phyloP scores from a whole-genome alignment of 2,113 vertebrate species.

The Hypanus sabinus region DNA sequence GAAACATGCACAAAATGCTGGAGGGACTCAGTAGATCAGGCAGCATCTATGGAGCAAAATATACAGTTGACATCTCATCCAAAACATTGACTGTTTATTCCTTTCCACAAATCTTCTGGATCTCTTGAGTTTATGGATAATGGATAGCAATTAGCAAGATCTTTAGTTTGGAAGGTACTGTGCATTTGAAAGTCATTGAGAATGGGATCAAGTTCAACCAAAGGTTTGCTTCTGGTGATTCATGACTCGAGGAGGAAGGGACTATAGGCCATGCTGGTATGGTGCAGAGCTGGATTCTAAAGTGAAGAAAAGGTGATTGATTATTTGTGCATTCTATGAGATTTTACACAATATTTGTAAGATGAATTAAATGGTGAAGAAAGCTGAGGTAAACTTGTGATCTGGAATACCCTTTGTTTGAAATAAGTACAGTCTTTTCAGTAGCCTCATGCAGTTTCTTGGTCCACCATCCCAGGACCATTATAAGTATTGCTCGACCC shows the following conservation, averaged over 20 bases:
- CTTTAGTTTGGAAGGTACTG: neutral
- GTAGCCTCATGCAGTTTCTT: too few relatives aligned
- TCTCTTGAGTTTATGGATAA: neutral
- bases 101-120: too few relatives aligned
- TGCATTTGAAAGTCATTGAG: neutral
- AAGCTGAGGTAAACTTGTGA: neutral
- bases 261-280: neutral
- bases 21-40: too few relatives aligned
- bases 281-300: neutral
- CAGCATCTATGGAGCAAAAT: too few relatives aligned
- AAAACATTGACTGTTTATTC: too few relatives aligned
- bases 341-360: neutral
- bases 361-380: neutral
- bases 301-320: neutral
- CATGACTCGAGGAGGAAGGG: neutral
- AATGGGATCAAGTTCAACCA: neutral
- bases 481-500: neutral
- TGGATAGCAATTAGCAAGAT: neutral
- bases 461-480: too few relatives aligned
- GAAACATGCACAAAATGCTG: too few relatives aligned
- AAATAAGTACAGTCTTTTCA: neutral
- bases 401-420: neutral
- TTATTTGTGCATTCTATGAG: neutral
- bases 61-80: too few relatives aligned
- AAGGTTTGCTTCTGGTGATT: neutral